These are phyloP conservation scores for Ctenopoma multispine DNA, from an alignment of 2,797 vertebrate genomes.

Conservation along the genomic window DNA sequence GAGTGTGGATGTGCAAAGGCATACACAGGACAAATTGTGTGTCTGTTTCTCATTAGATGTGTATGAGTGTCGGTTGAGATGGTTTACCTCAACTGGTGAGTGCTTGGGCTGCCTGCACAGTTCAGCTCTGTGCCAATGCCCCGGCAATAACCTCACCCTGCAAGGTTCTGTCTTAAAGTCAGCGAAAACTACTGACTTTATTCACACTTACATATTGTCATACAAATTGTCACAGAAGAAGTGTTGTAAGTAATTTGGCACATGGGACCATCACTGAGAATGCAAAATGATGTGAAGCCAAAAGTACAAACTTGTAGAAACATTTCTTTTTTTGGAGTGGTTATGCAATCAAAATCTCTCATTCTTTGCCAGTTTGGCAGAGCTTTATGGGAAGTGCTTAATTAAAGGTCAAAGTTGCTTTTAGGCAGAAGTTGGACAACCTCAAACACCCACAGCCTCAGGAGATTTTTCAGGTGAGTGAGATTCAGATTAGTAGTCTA, in stretches of 20 bases:
- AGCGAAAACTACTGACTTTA: slow-evolving; percentile 50
- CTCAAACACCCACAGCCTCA: slow-evolving; percentile 43
- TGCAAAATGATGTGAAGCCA: slow-evolving; percentile 37
- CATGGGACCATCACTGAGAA: slow-evolving; percentile 40
- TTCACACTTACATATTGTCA: slow-evolving; percentile 55
- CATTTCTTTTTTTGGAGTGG: slow-evolving; percentile 40
- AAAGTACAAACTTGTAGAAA: slow-evolving; percentile 36
- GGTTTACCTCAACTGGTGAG: slow-evolving; percentile 71
- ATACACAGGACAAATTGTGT: slow-evolving; percentile 66
- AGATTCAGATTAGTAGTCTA: slow-evolving; percentile 38
- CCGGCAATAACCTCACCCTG: slow-evolving; percentile 48
- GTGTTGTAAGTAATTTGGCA: slow-evolving; percentile 47
- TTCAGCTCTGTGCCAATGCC: slow-evolving; percentile 43
- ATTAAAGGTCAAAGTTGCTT: slow-evolving; percentile 52
- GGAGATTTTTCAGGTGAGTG: slow-evolving; percentile 62
- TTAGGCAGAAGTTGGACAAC: slow-evolving; percentile 40
- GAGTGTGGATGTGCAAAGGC: slow-evolving; percentile 62
- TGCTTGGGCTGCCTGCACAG: slow-evolving; percentile 47
- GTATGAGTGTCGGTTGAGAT: slow-evolving; percentile 67
- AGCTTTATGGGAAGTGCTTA: slow-evolving; percentile 41
- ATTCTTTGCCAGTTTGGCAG: slow-evolving; percentile 38
- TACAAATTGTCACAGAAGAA: slow-evolving; percentile 39
- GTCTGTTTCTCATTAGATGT: slow-evolving; percentile 77
- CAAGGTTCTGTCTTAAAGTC: slow-evolving; percentile 30
- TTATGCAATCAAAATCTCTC: slow-evolving; percentile 17